Evolutionary conservation across 2,797 vertebrate genomes (phyloP), one percentile per base, ranked within the genome.

Genomic region (Notolepis coatsorum): DNA sequence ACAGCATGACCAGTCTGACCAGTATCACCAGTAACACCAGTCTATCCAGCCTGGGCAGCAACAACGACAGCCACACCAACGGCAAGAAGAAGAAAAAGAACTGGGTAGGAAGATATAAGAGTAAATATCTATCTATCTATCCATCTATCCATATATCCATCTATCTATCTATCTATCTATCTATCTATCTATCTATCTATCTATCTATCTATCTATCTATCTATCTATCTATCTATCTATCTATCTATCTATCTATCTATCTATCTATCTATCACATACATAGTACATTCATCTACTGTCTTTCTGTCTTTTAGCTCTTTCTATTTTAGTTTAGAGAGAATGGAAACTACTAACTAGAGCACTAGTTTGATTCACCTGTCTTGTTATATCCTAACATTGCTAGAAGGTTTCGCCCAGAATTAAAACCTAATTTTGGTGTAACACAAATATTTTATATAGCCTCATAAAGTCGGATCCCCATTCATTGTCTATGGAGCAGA

Each of bases 31-130:
- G 95, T 0, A 93, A 92, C 53, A 94, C 95, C 5, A 96, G 95
- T 76, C 95, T 95, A 77, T 95, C 94, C 54, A 96, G 94, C 0
- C 91, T 95, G 63, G 94, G 95, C 43, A 95, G 46, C 46, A 28
- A 48, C 92, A 67, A 82, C 92, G 1, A 93, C 3, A 45, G 13
- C 42, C 18, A 96, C 38, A 92, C 91, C 0, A 80, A 82, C 7
- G 92, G 90, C 0, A 96, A 94, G 17, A 96, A 96, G 85, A 96
- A 96, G 81, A 94, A 93, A 57, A 96, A 95, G 76, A 96, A 94
- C 71, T 96, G 95, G 95, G 95, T 96, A 78, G 84, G 93, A 20
- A 10, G 37, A 43, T 25, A 0, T n/a, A n/a, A n/a, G n/a, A n/a
- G n/a, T n/a, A n/a, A n/a, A n/a, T n/a, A n/a, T n/a, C n/a, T n/a